Conservation (phyloP, 2,888 invertebrate species). For the Pomacea canaliculata region DNA sequence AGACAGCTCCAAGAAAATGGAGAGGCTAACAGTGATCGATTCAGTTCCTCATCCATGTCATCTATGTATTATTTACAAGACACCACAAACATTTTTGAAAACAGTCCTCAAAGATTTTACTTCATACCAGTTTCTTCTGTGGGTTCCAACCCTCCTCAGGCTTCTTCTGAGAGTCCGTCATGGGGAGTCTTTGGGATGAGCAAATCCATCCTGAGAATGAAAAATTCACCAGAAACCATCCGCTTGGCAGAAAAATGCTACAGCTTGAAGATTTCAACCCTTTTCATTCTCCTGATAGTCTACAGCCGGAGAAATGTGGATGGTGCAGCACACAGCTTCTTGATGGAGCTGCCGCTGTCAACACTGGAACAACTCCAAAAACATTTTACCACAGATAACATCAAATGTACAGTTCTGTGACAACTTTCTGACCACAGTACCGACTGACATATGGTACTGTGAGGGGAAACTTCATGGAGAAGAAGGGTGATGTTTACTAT, state of each 20-base stretch:
- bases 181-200: too few relatives aligned
- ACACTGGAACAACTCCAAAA: conserved; percentile 34
- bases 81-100: conserved; percentile 6
- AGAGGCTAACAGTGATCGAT: too few relatives aligned
- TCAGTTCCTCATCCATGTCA: conserved; percentile 4
- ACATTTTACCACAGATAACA: conserved; percentile 27
- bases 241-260: conserved; percentile 52
- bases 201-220: conserved; percentile 16
- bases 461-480: not conserved
- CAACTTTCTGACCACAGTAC: too few relatives aligned
- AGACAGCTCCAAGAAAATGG: too few relatives aligned
- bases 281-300: conserved; percentile 48
- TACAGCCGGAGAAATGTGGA: conserved; percentile 46
- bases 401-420: conserved; percentile 13
- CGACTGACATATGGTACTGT: not conserved
- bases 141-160: not conserved
- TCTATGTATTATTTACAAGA: not conserved
- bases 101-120: conserved; percentile 9
- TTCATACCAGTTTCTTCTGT: conserved; percentile 4
- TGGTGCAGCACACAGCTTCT: conserved; percentile 32
- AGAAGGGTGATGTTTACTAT: too few relatives aligned
- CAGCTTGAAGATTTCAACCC: conserved; percentile 48
- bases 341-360: conserved; percentile 32
- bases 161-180: not conserved
- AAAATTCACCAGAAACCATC: conserved; percentile 26